These are phyloP conservation scores for Columbina picui DNA, from an alignment of 2,113 vertebrate species.

Conservation along the genomic window DNA sequence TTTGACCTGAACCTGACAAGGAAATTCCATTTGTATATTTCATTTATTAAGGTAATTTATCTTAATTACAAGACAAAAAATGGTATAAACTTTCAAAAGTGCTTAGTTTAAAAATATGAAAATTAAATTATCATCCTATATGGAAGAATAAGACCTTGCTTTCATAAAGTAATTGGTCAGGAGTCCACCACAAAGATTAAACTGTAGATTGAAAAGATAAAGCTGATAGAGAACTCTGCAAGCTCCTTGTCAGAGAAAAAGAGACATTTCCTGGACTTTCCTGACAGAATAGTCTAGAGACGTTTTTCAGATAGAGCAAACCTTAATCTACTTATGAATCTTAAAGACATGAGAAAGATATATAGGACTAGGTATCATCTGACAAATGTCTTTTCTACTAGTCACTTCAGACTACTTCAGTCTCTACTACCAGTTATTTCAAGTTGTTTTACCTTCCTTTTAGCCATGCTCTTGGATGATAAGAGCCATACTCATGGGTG, in stretches of 20 bases:
- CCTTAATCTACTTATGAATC: rapidly evolving
- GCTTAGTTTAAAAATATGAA: background rate
- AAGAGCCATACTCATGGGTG: background rate
- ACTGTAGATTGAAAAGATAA: background rate
- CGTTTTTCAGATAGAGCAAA: background rate
- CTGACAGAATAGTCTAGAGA: background rate
- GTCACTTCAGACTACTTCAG: background rate
- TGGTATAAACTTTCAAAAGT: background rate
- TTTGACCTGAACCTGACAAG: background rate
- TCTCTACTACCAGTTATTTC: background rate
- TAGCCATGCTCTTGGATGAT: background rate
- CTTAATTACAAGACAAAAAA: background rate
- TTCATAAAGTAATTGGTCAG: background rate
- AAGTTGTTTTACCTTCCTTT: background rate
- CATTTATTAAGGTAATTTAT: background rate
- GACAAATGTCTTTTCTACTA: background rate
- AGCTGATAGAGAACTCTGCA: background rate
- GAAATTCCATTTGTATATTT: background rate
- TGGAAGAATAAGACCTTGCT: background rate
- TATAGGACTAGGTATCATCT: background rate
- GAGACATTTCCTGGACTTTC: background rate
- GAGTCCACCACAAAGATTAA: background rate
- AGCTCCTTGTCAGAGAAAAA: background rate
- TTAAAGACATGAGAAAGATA: background rate
- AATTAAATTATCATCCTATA: background rate